Conservation (phyloP, 2,888 invertebrate genomes). For the Amphimallon solstitiale region DNA sequence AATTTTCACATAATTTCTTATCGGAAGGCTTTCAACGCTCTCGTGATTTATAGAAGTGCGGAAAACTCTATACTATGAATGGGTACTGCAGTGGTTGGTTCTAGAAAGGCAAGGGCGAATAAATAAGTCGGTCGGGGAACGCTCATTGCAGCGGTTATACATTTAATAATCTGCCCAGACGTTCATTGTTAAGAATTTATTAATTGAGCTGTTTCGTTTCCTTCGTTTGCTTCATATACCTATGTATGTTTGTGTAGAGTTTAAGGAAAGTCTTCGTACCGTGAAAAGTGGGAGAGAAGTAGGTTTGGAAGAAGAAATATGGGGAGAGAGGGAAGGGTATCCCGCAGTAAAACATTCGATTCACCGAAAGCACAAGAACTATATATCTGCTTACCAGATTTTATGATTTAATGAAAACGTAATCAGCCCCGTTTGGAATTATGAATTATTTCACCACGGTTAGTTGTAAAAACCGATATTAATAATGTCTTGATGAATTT, state of each 20-base stretch:
- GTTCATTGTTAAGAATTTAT: constrained; percentile 49
- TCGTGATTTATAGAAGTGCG: constrained; percentile 48
- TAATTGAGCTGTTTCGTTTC: constrained; percentile 46
- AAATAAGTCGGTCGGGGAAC: background rate
- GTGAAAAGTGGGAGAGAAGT: no score
- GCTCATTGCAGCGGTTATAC: constrained; percentile 45
- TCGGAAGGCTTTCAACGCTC: constrained; percentile 41
- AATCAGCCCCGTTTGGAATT: constrained; percentile 27
- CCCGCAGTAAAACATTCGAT: background rate
- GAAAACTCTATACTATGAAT: constrained; percentile 40
- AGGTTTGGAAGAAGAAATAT: no score
- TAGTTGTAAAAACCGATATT: no score
- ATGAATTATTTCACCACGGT: constrained; percentile 15
- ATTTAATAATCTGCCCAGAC: constrained; percentile 50
- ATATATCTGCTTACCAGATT: constrained; percentile 21
- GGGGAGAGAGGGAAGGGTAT: no score
- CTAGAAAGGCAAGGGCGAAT: no score
- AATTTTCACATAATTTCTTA: constrained; percentile 47
- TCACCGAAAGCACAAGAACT: constrained; percentile 3
- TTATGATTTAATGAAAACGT: constrained; percentile 35
- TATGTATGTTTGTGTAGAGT: no score
- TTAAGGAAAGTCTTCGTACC: no score
- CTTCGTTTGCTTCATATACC: constrained; percentile 16
- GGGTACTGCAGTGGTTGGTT: no score
- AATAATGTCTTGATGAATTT: no score